Evolutionary conservation across 2,888 invertebrate genomes (phyloP).

Genomic region (Nephrotoma flavescens): DNA sequence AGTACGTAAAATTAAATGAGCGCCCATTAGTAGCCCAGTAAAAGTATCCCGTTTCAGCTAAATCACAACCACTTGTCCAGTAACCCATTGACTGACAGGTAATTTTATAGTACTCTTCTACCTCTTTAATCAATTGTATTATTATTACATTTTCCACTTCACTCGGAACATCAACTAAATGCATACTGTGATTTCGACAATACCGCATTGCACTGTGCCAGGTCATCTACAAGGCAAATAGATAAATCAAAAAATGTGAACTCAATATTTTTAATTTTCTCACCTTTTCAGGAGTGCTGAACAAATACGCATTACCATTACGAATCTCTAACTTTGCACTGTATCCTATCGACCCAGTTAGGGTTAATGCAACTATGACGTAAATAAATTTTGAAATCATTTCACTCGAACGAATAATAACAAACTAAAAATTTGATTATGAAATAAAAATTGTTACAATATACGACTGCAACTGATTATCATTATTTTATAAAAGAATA

Average conservation of each 20-base stretch:
- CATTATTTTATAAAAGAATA: neutral
- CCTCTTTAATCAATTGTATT: neutral
- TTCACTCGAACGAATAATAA: neutral
- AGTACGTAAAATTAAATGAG: neutral
- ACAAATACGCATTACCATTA: neutral
- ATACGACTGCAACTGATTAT: neutral
- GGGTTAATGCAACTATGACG: neutral
- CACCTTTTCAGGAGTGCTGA: neutral
- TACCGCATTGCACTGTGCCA: neutral
- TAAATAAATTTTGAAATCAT: neutral
- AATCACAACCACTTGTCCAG: neutral
- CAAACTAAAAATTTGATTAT: neutral
- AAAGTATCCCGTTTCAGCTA: neutral
- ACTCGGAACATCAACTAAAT: neutral
- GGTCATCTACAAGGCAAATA: neutral
- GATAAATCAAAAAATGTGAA: neutral
- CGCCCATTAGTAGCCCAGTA: neutral
- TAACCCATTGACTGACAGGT: neutral
- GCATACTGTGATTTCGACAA: neutral
- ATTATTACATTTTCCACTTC: neutral
- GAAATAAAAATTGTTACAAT: neutral
- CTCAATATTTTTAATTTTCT: neutral
- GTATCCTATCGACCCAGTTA: neutral
- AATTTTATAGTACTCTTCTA: neutral
- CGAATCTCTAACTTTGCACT: neutral